Evolutionary conservation across 2,113 vertebrate species (phyloP).

Genomic region (Tor tambroides): DNA sequence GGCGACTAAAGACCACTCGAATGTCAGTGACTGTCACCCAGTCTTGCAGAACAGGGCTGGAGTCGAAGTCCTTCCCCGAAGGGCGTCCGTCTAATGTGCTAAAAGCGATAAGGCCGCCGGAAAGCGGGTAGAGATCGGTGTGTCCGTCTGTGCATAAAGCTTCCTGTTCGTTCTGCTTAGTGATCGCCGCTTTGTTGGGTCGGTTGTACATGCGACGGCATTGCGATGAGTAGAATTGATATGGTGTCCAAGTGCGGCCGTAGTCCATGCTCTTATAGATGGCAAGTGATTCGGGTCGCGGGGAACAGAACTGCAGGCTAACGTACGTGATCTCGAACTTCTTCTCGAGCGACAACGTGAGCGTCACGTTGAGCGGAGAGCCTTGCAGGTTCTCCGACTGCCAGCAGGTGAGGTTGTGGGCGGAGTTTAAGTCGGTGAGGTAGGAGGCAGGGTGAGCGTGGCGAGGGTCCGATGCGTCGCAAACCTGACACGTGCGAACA

Average conservation of each 20-base stretch:
- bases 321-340: constrained; percentile 97
- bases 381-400: constrained; percentile 85
- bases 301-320: constrained; percentile 95
- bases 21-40: constrained; percentile 98
- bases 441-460: constrained; percentile 77
- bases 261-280: constrained; percentile 98
- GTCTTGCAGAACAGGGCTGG: constrained; percentile 95
- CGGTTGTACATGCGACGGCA: constrained; percentile 89
- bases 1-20: constrained; percentile 86
- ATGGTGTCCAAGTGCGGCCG: constrained; percentile 92
- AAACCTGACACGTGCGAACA: constrained; percentile 53
- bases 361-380: constrained; percentile 84
- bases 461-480: constrained; percentile 85
- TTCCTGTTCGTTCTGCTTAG: constrained; percentile 94
- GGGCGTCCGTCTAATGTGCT: constrained; percentile 92
- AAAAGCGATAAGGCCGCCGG: constrained; percentile 91
- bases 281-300: constrained; percentile 86
- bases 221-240: constrained; percentile 93
- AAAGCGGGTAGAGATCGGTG: constrained; percentile 82
- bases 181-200: constrained; percentile 83
- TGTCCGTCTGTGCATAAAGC: constrained; percentile 89
- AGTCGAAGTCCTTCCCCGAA: constrained; percentile 91
- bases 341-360: constrained; percentile 90
- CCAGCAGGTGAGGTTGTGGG: constrained; percentile 92
- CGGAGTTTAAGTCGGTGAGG: constrained; percentile 89